phyloP scores from a whole-genome alignment of 2,797 vertebrate genomes.

The Cyclura pinguis region DNA sequence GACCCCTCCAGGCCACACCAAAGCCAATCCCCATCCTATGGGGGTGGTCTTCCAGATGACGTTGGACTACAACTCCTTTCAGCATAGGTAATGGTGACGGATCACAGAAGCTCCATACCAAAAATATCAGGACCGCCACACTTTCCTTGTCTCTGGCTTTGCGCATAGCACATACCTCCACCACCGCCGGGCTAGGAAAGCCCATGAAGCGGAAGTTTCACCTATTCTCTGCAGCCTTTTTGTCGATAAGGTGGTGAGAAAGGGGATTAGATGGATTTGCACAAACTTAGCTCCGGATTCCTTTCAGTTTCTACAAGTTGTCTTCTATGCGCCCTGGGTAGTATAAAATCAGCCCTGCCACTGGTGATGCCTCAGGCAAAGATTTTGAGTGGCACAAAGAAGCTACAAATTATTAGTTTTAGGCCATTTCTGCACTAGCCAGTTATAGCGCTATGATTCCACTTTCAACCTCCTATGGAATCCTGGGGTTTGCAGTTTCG shows the following conservation, averaged over 20 bases:
- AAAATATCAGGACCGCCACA: background rate
- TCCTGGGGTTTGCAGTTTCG: too few species aligned
- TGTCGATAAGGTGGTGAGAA: background rate
- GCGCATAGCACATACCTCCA: background rate
- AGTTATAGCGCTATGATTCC: too few species aligned
- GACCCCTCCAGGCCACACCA: too few species aligned
- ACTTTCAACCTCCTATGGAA: too few species aligned
- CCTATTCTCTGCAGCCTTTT: background rate
- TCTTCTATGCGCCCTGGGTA: background rate
- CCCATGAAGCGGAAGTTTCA: background rate
- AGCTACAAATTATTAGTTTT: background rate
- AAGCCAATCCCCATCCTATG: too few species aligned
- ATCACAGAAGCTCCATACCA: background rate
- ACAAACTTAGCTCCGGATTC: background rate
- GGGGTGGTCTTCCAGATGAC: background rate
- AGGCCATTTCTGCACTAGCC: too few species aligned
- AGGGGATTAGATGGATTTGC: background rate
- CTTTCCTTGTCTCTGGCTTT: background rate
- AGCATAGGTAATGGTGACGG: background rate
- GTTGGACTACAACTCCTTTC: background rate
- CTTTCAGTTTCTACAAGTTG: background rate
- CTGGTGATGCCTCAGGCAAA: background rate
- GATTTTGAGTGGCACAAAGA: background rate
- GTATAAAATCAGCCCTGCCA: background rate
- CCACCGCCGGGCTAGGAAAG: background rate